Base-by-base conservation (phyloP, 2,797 vertebrate species). In the Oreonectes daqikongensis region DNA sequence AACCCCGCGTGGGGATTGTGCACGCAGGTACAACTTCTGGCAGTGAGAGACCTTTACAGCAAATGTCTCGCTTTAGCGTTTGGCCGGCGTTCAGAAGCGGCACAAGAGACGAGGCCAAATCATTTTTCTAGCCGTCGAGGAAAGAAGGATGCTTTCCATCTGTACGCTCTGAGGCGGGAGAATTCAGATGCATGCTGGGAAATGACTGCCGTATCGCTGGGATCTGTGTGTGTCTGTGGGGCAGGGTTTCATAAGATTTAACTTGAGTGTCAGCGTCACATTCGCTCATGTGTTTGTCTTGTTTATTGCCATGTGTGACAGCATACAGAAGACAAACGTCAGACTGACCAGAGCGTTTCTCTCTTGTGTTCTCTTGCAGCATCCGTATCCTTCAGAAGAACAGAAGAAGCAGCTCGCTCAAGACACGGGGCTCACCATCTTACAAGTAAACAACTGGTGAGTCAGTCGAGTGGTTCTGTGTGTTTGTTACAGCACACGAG, bases 361-460 rank as follows among this genome's bases (percentile, higher is more conserved):
- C 32, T 69, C 57, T 14, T 78, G 69, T 40, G 65, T 70, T 75
- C 30, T 72, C 48, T 90, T 87, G 81, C 95, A 99, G 96, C 97
- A 99, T 92, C 97, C 97, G 79, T 99, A 99, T 91, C 97, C 97
- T 76, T 99, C 97, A 92, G 97, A 99, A 94, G 97, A 99, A 92
- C 97, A 99, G 95, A 99, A 99, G 95, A 99, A 99, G 94, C 97
- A 99, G 94, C 95, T 99, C 95, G 96, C 97, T 88, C 97, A 99
- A 92, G 97, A 99, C 94, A 99, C 97, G 59, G 97, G 97, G 90
- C 96, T 99, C 90, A 99, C 97, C 92, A 99, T 99, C 92, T 95
- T 99, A 95, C 97, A 99, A 97, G 97, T 99, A 94, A 99, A 99
- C 95, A 99, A 99, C 95, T 99, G 97, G 97, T 99, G 94, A 98